Evolutionary conservation across 2,888 invertebrate species (phyloP).

Genomic region (Drosophila mercatorum): DNA sequence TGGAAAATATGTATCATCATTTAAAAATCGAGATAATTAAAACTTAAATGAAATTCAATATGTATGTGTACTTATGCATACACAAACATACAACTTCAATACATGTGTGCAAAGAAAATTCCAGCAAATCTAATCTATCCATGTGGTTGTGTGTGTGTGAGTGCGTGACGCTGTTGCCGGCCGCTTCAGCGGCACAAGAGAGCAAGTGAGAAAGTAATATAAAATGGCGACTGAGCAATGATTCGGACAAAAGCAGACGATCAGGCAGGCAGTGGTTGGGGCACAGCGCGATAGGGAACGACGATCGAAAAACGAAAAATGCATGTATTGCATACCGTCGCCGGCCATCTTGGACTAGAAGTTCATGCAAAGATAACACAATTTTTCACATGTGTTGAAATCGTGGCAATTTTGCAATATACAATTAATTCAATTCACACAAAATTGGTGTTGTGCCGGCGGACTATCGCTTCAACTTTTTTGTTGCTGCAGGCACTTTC

Average conservation of each 20-base stretch:
- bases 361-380: constrained; percentile 17
- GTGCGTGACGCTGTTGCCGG: constrained; percentile 71
- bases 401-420: constrained; percentile 21
- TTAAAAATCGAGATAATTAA: constrained; percentile 57
- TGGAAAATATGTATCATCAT: constrained; percentile 81
- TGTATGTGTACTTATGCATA: constrained; percentile 16
- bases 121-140: constrained; percentile 63
- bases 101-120: constrained; percentile 63
- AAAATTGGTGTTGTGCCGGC: neutral
- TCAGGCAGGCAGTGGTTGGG: constrained; percentile 47
- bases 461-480: constrained; percentile 7
- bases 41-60: constrained; percentile 28
- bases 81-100: constrained; percentile 24
- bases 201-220: constrained; percentile 44
- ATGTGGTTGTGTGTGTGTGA: constrained; percentile 41
- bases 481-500: constrained; percentile 17
- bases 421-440: constrained; percentile 8
- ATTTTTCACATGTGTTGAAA: constrained; percentile 23
- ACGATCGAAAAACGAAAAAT: constrained; percentile 48
- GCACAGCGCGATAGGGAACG: constrained; percentile 29
- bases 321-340: constrained; percentile 33
- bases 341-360: constrained; percentile 52
- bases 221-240: constrained; percentile 65
- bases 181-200: constrained; percentile 46
- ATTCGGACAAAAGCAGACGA: constrained; percentile 55